Percentiles rank a stretch among this genome's conserved stretches.
Conservation (phyloP, 2,797 vertebrate species). For the Limnodromus scolopaceus region DNA sequence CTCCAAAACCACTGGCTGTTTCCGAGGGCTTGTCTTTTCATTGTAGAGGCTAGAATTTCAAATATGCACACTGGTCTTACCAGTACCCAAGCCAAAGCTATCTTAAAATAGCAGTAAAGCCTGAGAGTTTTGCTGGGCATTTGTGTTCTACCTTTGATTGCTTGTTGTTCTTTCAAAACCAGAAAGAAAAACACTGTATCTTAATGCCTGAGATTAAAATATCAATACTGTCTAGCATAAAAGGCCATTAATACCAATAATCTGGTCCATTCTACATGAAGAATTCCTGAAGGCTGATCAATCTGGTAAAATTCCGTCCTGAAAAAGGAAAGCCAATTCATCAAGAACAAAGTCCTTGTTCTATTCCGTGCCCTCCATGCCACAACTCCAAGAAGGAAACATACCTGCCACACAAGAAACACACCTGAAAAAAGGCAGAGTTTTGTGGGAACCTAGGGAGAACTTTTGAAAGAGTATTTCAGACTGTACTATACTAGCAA, state of each 20-base stretch:
- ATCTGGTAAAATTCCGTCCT: slow-evolving; percentile 7
- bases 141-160: slow-evolving; percentile 9
- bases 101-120: slow-evolving; percentile 48
- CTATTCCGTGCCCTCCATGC: neutral
- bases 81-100: neutral
- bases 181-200: slow-evolving; percentile 15
- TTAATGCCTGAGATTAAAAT: slow-evolving; percentile 43
- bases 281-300: slow-evolving; percentile 22
- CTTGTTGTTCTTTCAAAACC: slow-evolving; percentile 10
- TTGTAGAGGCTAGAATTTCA: slow-evolving; percentile 46
- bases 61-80: neutral
- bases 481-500: neutral
- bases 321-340: neutral
- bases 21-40: slow-evolving; percentile 52
- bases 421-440: neutral
- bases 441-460: neutral
- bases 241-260: slow-evolving; percentile 29
- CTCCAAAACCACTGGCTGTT: slow-evolving; percentile 46
- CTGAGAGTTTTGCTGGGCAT: slow-evolving; percentile 17
- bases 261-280: neutral
- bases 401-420: neutral
- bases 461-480: neutral
- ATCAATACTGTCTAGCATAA: slow-evolving; percentile 33
- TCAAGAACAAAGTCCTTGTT: neutral
- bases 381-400: neutral